Evolutionary conservation across 2,888 invertebrate species (phyloP).

Genomic region (Tryphoninae sp.): DNA sequence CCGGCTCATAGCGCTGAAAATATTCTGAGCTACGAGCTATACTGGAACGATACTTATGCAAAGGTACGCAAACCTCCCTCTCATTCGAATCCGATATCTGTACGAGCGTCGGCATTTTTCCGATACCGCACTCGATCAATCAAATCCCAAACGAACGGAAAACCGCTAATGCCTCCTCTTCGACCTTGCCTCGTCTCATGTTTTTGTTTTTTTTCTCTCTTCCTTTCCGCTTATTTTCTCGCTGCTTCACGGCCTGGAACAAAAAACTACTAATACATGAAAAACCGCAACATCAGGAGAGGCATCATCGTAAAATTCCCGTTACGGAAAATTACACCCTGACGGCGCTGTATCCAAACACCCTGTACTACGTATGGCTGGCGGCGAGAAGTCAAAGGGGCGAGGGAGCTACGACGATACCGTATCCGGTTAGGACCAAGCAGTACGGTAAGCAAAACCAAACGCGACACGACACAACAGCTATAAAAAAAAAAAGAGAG

Average conservation of each 20-base stretch:
- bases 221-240: conserved; percentile 20
- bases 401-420: conserved; percentile 97
- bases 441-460: conserved; percentile 94
- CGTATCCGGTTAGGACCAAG: conserved; percentile 96
- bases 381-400: conserved; percentile 96
- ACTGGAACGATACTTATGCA: conserved; percentile 98
- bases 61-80: conserved; percentile 82
- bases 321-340: conserved; percentile 93
- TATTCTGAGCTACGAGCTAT: conserved; percentile 97
- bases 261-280: conserved; percentile 25
- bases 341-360: conserved; percentile 96
- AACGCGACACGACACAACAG: conserved; percentile 45
- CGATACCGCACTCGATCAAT: conserved; percentile 59
- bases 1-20: conserved; percentile 96
- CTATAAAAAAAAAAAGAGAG: conserved; percentile 8
- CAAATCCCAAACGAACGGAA: conserved; percentile 48
- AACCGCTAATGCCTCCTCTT: conserved; percentile 52
- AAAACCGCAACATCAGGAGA: conserved; percentile 82
- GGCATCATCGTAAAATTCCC: conserved; percentile 92
- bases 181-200: background rate
- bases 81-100: conserved; percentile 2
- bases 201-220: conserved; percentile 22
- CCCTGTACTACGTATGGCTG: conserved; percentile 97
- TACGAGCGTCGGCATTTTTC: conserved; percentile 22
- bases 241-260: background rate